phyloP scores from a whole-genome alignment of 2,113 vertebrate genomes.

The Osmerus mordax region DNA sequence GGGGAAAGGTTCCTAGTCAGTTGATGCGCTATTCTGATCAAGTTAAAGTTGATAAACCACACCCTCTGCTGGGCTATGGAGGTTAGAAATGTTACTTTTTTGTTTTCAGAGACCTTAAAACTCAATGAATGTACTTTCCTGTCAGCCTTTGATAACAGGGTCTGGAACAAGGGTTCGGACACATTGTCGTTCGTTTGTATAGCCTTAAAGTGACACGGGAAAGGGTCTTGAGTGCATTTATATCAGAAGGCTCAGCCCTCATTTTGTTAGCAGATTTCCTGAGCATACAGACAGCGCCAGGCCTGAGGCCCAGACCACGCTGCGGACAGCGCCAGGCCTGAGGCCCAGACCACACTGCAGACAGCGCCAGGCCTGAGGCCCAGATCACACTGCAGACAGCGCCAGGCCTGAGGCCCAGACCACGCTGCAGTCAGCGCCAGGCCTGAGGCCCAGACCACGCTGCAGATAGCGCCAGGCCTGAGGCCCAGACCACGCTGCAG shows the following conservation, averaged over 20 bases:
- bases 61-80: slow-evolving; percentile 10
- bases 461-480: too few relatives aligned
- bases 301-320: too few relatives aligned
- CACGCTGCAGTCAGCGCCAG: too few relatives aligned
- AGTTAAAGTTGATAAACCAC: slow-evolving; percentile 36
- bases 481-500: too few relatives aligned
- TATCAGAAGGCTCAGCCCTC: slow-evolving; percentile 23
- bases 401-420: too few relatives aligned
- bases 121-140: slow-evolving; percentile 73
- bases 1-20: slow-evolving; percentile 27
- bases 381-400: too few relatives aligned
- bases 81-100: slow-evolving; percentile 37
- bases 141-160: slow-evolving; percentile 62
- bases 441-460: too few relatives aligned
- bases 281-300: slow-evolving; percentile 40
- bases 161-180: slow-evolving; percentile 45
- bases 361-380: too few relatives aligned
- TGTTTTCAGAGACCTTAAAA: slow-evolving; percentile 43
- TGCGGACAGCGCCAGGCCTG: not conserved
- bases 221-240: slow-evolving; percentile 53
- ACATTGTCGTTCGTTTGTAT: slow-evolving; percentile 55
- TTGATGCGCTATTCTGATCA: slow-evolving; percentile 41
- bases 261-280: slow-evolving; percentile 38
- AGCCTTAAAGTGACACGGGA: slow-evolving; percentile 67
- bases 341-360: too few relatives aligned